Percentiles rank a stretch among this genome's conserved stretches.
Evolutionary conservation across 2,113 vertebrate genomes (phyloP).

Genomic region (cattle (Bos taurus)): DNA sequence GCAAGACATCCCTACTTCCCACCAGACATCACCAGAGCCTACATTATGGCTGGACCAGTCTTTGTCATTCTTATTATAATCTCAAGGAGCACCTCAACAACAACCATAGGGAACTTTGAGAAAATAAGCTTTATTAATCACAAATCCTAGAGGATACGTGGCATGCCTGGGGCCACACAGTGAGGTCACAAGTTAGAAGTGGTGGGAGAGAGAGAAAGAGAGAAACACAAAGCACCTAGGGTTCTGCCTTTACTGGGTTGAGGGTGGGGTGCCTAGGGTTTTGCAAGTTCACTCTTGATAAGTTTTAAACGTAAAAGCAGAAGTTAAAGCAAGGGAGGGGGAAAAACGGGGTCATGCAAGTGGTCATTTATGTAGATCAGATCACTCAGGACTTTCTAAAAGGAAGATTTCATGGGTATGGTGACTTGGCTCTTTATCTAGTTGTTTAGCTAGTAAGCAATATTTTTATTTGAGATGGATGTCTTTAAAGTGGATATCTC

Average conservation of each 20-base stretch:
- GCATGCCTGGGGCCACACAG: background rate
- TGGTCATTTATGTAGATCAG: background rate
- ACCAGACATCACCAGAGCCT: background rate
- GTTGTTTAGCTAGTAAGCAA: background rate
- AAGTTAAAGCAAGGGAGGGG: background rate
- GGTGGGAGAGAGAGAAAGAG: background rate
- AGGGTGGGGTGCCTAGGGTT: background rate
- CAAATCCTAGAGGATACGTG: background rate
- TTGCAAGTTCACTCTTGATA: background rate
- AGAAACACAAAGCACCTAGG: background rate
- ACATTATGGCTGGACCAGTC: background rate
- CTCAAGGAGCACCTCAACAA: background rate
- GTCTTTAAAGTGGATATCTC: background rate
- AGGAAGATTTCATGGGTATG: background rate
- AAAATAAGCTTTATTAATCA: background rate
- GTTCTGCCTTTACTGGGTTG: background rate
- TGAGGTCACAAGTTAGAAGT: background rate
- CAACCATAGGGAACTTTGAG: background rate
- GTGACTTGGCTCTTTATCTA: background rate
- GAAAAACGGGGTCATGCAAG: background rate
- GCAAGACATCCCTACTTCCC: background rate
- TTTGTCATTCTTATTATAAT: background rate
- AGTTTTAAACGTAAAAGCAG: background rate
- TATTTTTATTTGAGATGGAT: background rate
- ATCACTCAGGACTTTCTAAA: background rate